These are phyloP conservation scores for Spinus olivaceus DNA, from an alignment of 2,797 vertebrate genomes.

Conservation along the genomic window DNA sequence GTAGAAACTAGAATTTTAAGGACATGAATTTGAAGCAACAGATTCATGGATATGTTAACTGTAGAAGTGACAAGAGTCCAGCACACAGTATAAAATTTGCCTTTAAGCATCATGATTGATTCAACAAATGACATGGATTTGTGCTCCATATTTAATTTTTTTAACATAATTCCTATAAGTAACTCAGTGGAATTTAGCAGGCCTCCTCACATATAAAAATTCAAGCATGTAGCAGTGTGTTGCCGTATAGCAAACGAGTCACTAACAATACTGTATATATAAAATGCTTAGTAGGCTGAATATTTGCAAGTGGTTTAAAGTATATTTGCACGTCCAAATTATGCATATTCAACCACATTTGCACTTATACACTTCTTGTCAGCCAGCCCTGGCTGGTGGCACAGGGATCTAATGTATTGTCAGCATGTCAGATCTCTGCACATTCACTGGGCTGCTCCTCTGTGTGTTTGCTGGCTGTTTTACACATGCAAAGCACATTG, in stretches of 20 bases:
- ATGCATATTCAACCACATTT: rapidly evolving
- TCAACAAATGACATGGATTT: not conserved
- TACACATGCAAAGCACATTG: not conserved
- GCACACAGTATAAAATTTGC: not conserved
- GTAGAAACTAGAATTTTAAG: not conserved
- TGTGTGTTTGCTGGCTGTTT: not conserved
- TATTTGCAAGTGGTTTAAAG: not conserved
- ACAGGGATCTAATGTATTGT: not conserved
- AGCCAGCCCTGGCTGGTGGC: not conserved
- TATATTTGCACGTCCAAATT: not conserved
- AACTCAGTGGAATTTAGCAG: not conserved
- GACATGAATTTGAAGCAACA: not conserved
- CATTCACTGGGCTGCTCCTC: not conserved
- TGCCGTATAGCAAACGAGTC: not conserved
- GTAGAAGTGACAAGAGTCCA: not conserved
- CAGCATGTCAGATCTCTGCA: not conserved
- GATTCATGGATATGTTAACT: not conserved
- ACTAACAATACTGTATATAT: not conserved
- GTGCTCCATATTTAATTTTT: not conserved
- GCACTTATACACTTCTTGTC: rapidly evolving
- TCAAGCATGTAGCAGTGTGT: not conserved
- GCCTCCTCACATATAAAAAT: not conserved
- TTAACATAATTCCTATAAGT: not conserved
- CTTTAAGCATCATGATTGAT: not conserved
- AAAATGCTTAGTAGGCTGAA: not conserved